Evolutionary conservation across 2,797 vertebrate species (phyloP).

Genomic region (Myotis daubentonii): DNA sequence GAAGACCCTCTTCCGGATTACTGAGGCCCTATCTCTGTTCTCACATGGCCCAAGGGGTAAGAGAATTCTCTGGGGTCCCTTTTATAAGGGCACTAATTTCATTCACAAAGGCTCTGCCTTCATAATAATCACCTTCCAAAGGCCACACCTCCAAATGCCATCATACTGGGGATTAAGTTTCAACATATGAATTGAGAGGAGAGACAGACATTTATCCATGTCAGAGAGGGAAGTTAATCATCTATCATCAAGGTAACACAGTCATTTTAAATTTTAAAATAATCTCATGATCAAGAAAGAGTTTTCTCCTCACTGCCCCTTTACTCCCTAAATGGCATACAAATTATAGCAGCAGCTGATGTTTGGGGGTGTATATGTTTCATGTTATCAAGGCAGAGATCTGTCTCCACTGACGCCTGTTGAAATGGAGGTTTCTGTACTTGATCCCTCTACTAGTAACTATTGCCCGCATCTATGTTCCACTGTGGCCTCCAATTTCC

Average conservation of each 20-base stretch:
- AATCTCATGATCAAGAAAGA: not conserved
- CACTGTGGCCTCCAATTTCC: not conserved
- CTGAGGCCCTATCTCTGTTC: not conserved
- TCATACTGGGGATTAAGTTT: not conserved
- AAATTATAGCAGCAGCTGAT: not conserved
- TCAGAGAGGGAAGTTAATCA: not conserved
- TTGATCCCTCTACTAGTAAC: not conserved
- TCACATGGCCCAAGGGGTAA: not conserved
- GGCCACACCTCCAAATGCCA: not conserved
- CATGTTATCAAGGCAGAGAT: not conserved
- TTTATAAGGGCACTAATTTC: not conserved
- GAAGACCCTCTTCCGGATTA: not conserved
- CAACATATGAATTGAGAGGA: not conserved
- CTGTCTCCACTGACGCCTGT: not conserved
- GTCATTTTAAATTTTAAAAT: not conserved
- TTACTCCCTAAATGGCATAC: not conserved
- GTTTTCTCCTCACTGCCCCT: not conserved
- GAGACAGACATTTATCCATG: not conserved
- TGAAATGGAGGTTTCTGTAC: not conserved
- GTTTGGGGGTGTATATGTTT: accelerated
- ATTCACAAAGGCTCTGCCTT: not conserved
- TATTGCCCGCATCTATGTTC: not conserved
- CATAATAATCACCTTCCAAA: not conserved
- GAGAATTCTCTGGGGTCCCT: not conserved
- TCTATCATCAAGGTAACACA: not conserved